These are phyloP conservation scores for Erebia ligea DNA, from an alignment of 2,888 invertebrate genomes.

Conservation along the genomic window DNA sequence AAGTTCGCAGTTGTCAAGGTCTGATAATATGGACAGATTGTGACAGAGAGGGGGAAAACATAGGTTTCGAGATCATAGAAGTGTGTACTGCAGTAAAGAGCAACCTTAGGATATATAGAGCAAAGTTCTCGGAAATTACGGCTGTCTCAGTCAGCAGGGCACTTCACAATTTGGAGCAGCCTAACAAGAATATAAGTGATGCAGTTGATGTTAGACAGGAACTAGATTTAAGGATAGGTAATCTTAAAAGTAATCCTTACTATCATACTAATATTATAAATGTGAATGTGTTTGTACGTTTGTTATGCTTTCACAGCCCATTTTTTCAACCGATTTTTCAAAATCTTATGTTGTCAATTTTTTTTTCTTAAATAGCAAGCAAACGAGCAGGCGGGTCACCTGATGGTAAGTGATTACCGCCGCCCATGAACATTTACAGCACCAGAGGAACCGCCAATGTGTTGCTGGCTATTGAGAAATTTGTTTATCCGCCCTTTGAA, in stretches of 20 bases:
- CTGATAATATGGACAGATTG: slow-evolving; percentile 99
- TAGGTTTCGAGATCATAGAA: slow-evolving; percentile 97
- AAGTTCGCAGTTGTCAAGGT: slow-evolving; percentile 85
- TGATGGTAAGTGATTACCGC: no score
- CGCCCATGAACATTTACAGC: no score
- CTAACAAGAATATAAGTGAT: slow-evolving; percentile 92
- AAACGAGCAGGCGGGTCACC: no score
- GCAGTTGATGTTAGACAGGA: slow-evolving; percentile 97
- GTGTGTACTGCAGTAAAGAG: slow-evolving; percentile 93
- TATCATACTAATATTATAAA: no score
- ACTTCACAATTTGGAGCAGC: slow-evolving; percentile 88
- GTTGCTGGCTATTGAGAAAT: no score
- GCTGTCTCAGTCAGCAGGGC: slow-evolving; percentile 91
- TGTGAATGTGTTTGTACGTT: no score
- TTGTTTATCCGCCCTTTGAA: no score
- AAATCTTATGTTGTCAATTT: no score
- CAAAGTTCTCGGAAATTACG: slow-evolving; percentile 99
- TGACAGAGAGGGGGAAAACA: slow-evolving; percentile 99
- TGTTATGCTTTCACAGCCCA: no score
- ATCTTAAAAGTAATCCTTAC: slow-evolving; percentile 9
- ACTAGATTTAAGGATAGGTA: slow-evolving; percentile 96
- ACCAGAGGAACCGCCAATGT: no score
- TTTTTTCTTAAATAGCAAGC: no score
- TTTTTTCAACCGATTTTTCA: no score
- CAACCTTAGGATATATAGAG: slow-evolving; percentile 88